Base-by-base conservation (phyloP, 2,797 vertebrate species). In the Echeneis naucrates region DNA sequence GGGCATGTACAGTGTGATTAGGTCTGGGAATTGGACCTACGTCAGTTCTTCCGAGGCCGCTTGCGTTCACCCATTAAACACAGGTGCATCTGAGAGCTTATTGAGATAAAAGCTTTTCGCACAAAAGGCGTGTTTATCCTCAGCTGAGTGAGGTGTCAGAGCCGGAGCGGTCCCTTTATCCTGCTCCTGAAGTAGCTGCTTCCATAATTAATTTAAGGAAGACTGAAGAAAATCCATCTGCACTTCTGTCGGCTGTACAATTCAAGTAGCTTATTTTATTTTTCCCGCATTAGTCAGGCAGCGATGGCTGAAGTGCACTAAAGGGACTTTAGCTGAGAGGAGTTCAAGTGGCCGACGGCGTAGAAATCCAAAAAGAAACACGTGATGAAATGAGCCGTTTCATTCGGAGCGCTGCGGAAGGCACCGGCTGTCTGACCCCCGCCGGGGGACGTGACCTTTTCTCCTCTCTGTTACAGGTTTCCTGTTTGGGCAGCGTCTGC, bases 51-150 rank as follows among this genome's bases (percentile, higher is more conserved):
- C 4, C 11, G 1, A 7, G 19, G 30, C 3, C 40, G 16, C 51
- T 57, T 68, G n/a, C 72, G 73, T 63, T 77, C 57, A 33, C 13
- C 70, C 45, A 40, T 76, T 50, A 72, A 72, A 74, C 40, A 12
- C 23, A 1, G 24, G 13, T 0, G 33, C 52, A 17, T 35, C 8
- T 13, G 24, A 24, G 58, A 24, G 26, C 21, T 63, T n/a, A 27
- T 72, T 76, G 21, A 30, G 17, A 44, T 9, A 4, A 47, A 23
- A 23, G 21, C 16, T 47, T 52, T 62, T 14, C 10, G 21, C 17
- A 0, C 10, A 35, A 38, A 38, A 45, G 21, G 42, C 44, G 70
- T 45, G 32, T 55, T 72, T 5, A 48, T 3, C 21, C 19, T 14
- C 8, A 24, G 26, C 11, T 50, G 33, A 73, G 45, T 62, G 21